Evolutionary conservation across 2,888 invertebrate species (phyloP).

Genomic region (Blastobasis adustella): DNA sequence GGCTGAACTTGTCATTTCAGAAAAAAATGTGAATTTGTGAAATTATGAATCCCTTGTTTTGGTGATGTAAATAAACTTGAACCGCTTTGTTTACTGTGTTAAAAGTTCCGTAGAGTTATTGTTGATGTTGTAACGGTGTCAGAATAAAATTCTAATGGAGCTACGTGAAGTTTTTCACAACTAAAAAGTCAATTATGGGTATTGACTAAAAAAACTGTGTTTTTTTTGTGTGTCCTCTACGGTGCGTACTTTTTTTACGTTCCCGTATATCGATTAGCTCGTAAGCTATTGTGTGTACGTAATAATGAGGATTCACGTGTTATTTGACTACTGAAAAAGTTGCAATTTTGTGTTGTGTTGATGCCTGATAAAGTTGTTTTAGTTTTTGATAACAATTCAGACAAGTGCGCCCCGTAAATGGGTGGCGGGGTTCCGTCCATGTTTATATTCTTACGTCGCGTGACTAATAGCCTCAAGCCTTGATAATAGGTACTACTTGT

Average conservation of each 20-base stretch:
- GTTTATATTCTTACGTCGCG: too few relatives aligned
- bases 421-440: too few relatives aligned
- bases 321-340: too few relatives aligned
- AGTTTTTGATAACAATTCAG: too few relatives aligned
- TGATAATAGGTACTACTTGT: neutral
- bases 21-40: constrained; percentile 41
- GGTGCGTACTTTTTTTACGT: constrained; percentile 9
- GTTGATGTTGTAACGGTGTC: constrained; percentile 3
- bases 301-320: too few relatives aligned
- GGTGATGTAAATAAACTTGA: constrained; percentile 22
- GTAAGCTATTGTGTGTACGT: too few relatives aligned
- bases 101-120: constrained; percentile 9
- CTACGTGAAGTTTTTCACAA: constrained; percentile 11
- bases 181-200: constrained; percentile 12
- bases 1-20: constrained; percentile 30
- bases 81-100: constrained; percentile 5
- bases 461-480: too few relatives aligned
- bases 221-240: constrained; percentile 32
- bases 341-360: too few relatives aligned
- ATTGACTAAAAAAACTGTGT: constrained; percentile 36
- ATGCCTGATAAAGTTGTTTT: too few relatives aligned
- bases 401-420: too few relatives aligned
- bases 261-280: constrained; percentile 8
- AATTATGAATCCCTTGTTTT: constrained; percentile 28
- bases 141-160: constrained; percentile 5